A percentile compares a stretch with the other conserved stretches of the same genome.
These are phyloP conservation scores for Drosophila maculinotata DNA, from an alignment of 2,888 invertebrate species.

Conservation along the genomic window DNA sequence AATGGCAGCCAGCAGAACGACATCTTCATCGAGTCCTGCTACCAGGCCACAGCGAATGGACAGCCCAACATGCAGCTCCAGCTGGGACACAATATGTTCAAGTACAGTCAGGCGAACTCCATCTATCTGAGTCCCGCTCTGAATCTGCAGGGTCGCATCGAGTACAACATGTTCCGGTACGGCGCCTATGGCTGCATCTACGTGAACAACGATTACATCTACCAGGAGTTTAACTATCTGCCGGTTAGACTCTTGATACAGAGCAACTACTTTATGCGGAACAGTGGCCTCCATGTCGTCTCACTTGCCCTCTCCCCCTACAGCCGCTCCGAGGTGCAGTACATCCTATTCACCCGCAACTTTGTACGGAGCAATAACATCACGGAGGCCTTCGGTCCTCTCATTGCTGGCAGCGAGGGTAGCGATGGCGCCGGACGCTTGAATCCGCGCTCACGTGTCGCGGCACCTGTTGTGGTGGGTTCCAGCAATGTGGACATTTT, in stretches of 20 bases:
- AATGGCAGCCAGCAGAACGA: slow-evolving; percentile 92
- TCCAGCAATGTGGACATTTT: slow-evolving; percentile 95
- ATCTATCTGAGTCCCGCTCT: slow-evolving; percentile 93
- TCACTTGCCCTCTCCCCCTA: slow-evolving; percentile 95
- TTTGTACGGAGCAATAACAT: slow-evolving; percentile 94
- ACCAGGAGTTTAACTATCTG: slow-evolving; percentile 92
- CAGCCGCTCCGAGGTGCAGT: slow-evolving; percentile 92
- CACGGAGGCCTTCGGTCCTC: slow-evolving; percentile 92
- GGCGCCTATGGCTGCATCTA: slow-evolving; percentile 93
- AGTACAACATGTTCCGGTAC: slow-evolving; percentile 94
- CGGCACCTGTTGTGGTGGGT: slow-evolving; percentile 96
- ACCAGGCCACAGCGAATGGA: slow-evolving; percentile 85
- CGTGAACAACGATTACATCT: slow-evolving; percentile 90
- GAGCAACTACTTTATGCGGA: slow-evolving; percentile 95
- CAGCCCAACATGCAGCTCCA: slow-evolving; percentile 88
- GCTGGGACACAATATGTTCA: slow-evolving; percentile 94
- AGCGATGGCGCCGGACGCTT: slow-evolving; percentile 87
- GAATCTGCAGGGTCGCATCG: slow-evolving; percentile 91
- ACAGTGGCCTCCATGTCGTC: slow-evolving; percentile 94
- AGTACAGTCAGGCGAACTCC: slow-evolving; percentile 90
- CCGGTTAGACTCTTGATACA: slow-evolving; percentile 90
- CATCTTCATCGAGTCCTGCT: slow-evolving; percentile 93
- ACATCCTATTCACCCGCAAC: slow-evolving; percentile 94
- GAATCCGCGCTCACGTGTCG: slow-evolving; percentile 95
- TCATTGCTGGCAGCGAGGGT: slow-evolving; percentile 84